These are phyloP conservation scores for Volucella inanis DNA, from an alignment of 2,888 invertebrate species.

Conservation along the genomic window DNA sequence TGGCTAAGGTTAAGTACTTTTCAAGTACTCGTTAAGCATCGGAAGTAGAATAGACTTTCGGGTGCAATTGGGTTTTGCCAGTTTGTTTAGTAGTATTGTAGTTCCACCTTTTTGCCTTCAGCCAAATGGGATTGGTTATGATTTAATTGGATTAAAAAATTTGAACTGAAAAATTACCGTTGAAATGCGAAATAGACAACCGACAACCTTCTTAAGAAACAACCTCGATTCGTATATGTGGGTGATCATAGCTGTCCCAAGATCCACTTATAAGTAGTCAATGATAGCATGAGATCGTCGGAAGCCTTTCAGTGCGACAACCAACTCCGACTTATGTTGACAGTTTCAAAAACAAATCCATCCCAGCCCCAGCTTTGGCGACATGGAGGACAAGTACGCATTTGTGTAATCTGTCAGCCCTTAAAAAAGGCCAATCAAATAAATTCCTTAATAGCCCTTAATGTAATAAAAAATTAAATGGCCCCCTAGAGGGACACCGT, in stretches of 20 bases:
- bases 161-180: not conserved
- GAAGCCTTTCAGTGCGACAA: slow-evolving; percentile 12
- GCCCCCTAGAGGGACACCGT: not conserved
- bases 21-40: not conserved
- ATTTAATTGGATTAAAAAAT: slow-evolving; percentile 24
- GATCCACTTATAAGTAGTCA: slow-evolving; percentile 5
- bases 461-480: slow-evolving; percentile 32
- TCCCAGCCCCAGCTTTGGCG: not conserved
- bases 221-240: slow-evolving; percentile 3
- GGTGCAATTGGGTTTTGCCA: too few species aligned
- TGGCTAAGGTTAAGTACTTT: too few species aligned
- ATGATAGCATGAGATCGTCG: not conserved
- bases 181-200: slow-evolving; percentile 27
- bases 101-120: not conserved
- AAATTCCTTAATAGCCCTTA: slow-evolving; percentile 34
- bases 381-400: slow-evolving; percentile 14
- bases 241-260: not conserved
- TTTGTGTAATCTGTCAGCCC: slow-evolving; percentile 24
- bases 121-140: slow-evolving; percentile 15
- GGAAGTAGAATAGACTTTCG: not conserved
- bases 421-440: slow-evolving; percentile 13
- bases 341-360: not conserved
- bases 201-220: slow-evolving; percentile 30
- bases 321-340: too few species aligned
- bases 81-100: too few species aligned